Evolutionary conservation across 2,888 invertebrate genomes (phyloP), one percentile per base, ranked within the genome.

Genomic region (Pyrochroa serraticornis): DNA sequence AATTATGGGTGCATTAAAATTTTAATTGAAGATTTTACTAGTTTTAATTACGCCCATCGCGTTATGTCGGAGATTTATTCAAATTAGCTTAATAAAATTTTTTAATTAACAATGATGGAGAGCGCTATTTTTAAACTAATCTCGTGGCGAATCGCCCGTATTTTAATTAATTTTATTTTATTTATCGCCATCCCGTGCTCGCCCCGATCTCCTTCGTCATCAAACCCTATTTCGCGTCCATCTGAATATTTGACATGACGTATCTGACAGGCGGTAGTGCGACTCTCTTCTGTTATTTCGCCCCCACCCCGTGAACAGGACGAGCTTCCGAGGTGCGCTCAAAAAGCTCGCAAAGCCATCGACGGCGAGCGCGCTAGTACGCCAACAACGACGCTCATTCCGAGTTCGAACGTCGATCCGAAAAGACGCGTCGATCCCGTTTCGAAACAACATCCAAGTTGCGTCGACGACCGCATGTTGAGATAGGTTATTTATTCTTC

Each of bases 251-350:
- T 71, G 71, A 72, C 68, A 65, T 72, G 74, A 71, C 70, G 69
- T 71, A 70, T 73, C 68, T 69, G 73, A 73, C 75, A 72, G 73
- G 71, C 70, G 72, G 47, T n/a, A n/a, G 71, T 68, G 69, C 70
- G 71, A 72, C 73, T 68, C 68, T 70, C 71, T 71, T 69, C 69
- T 71, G 67, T 69, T 68, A 70, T 66, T 65, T 60, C 66, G 65
- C 71, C 73, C 72, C 73, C 73, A 63, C 72, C 62, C 68, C 67
- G 67, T 65, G 52, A 51, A 46, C 52, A 60, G 64, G 66, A 66
- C 67, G 70, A 71, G 71, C 70, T 67, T 61, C 47, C 55, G 64
- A 59, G 61, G 58, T 64, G 64, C 62, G 60, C 60, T 55, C 54
- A 37, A 44, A 47, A 60, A 55, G 60, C 56, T 56, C 51, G 13